Conservation (phyloP, 1,140 invertebrate species). For the Drosophila ercepeae region DNA sequence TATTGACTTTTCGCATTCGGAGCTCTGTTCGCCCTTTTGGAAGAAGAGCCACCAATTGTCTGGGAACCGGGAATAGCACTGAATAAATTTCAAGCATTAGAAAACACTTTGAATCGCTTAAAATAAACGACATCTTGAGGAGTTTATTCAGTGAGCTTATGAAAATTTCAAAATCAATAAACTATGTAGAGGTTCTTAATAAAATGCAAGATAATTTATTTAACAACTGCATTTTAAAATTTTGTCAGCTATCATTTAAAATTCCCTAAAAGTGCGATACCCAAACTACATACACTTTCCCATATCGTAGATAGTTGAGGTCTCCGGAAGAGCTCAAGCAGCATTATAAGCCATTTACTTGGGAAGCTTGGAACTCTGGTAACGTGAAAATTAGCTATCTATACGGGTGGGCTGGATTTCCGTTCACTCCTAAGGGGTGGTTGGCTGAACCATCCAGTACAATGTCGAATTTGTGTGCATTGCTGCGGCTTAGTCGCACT, state of each 20-base stretch:
- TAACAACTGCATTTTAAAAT: no score
- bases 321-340: conserved; percentile 9
- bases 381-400: conserved; percentile 58
- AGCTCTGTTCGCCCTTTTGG: conserved; percentile 1
- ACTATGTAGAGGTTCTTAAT: background rate
- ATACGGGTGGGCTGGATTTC: conserved; percentile 16
- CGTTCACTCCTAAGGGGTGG: background rate
- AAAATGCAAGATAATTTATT: no score
- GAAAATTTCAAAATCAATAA: background rate
- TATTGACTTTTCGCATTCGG: conserved; percentile 29
- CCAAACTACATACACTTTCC: conserved; percentile 30
- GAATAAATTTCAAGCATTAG: conserved; percentile 8
- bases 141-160: conserved; percentile 3
- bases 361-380: conserved; percentile 20
- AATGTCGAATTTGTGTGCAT: conserved; percentile 46
- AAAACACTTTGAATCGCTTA: conserved; percentile 23
- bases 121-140: conserved; percentile 4
- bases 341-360: conserved; percentile 41
- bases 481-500: conserved; percentile 49
- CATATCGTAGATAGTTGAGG: no score
- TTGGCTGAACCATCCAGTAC: conserved; percentile 12
- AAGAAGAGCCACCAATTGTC: conserved; percentile 9
- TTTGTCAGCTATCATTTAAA: no score
- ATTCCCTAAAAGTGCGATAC: conserved; percentile 22
- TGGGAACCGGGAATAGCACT: conserved; percentile 1